A percentile compares a stretch with the other conserved stretches of the same genome.
Evolutionary conservation across 64 coral and sea anemone species (phyloP).

Genomic region (Porites australiensis): DNA sequence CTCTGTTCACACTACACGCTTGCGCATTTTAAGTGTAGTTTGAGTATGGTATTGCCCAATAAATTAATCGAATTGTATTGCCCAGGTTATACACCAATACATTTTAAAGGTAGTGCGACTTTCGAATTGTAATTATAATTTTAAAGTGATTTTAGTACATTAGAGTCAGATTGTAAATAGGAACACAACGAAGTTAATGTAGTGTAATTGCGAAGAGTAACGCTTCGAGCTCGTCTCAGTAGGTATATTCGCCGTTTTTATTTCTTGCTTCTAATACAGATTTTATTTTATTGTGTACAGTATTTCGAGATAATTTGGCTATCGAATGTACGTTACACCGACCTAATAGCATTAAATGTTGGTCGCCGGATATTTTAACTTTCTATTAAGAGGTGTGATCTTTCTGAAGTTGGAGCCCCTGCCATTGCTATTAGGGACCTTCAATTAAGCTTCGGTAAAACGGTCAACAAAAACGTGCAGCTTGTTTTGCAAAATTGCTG

Average conservation of each 20-base stretch:
- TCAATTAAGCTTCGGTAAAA: too few relatives aligned
- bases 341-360: background rate
- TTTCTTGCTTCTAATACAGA: constrained; percentile 1
- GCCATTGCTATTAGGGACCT: too few relatives aligned
- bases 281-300: constrained; percentile 12
- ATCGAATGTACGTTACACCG: background rate
- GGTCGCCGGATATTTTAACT: constrained; percentile 11
- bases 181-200: background rate
- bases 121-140: constrained; percentile 2
- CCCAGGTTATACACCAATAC: background rate
- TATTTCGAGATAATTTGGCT: background rate
- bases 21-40: too few relatives aligned
- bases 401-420: background rate
- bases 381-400: background rate
- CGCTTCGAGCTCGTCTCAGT: background rate
- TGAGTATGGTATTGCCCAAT: background rate
- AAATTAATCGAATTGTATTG: background rate
- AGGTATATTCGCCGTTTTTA: background rate
- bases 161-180: constrained; percentile 30
- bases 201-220: background rate
- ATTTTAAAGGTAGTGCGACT: background rate
- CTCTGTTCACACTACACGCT: too few relatives aligned
- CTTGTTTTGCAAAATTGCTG: too few relatives aligned
- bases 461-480: too few relatives aligned
- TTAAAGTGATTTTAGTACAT: constrained; percentile 15